Conservation (phyloP, 2,888 invertebrate species). For the Bimastos eiseni region DNA sequence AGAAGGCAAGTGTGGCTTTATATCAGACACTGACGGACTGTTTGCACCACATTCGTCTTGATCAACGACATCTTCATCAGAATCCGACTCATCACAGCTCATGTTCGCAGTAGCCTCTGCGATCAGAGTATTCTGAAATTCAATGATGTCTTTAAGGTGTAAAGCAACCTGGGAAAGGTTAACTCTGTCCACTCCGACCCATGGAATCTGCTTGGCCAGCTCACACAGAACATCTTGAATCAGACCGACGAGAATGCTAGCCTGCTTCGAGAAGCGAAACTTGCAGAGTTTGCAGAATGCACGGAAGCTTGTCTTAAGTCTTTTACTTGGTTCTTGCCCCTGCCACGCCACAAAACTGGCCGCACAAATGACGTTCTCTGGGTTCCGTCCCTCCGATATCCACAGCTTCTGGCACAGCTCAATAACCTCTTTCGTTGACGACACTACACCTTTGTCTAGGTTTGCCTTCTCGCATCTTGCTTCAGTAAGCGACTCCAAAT, state of each 20-base stretch:
- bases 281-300: neutral
- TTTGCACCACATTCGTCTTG: neutral
- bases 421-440: neutral
- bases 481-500: neutral
- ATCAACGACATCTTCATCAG: neutral
- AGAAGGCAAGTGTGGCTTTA: neutral
- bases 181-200: neutral
- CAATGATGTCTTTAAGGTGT: neutral
- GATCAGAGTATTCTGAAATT: slow-evolving; percentile 3
- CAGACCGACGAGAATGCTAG: neutral
- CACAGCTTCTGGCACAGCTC: slow-evolving; percentile 10
- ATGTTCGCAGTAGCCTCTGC: neutral
- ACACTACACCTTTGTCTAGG: neutral
- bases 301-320: neutral
- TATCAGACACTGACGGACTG: neutral
- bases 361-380: neutral
- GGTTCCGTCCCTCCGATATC: neutral
- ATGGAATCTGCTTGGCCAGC: neutral
- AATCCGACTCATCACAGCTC: neutral
- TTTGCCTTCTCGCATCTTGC: neutral
- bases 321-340: neutral
- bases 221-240: neutral
- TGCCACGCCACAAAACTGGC: slow-evolving; percentile 4
- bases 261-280: neutral
- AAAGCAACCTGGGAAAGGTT: neutral